These are phyloP conservation scores for Cephalotes varians DNA, from an alignment of 2,888 invertebrate genomes.

Conservation along the genomic window DNA sequence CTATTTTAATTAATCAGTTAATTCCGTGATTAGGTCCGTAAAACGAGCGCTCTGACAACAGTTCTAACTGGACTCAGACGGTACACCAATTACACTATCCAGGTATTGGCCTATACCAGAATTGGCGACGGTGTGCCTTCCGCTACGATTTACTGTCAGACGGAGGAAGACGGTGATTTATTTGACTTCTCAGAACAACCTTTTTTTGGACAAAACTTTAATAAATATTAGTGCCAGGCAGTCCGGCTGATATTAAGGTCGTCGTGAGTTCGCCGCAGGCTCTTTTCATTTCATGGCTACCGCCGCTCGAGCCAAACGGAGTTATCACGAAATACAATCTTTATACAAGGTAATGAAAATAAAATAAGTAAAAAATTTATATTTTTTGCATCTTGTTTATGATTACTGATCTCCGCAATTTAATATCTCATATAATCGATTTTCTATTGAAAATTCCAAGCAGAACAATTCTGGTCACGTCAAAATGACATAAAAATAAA, in stretches of 20 bases:
- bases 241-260: conserved; percentile 93
- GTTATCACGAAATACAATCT: conserved; percentile 91
- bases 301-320: conserved; percentile 92
- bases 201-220: background rate
- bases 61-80: conserved; percentile 91
- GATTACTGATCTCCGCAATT: background rate
- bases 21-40: conserved; percentile 84
- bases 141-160: conserved; percentile 90
- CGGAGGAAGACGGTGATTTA: conserved; percentile 91
- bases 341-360: conserved; percentile 87
- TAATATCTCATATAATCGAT: background rate
- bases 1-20: conserved; percentile 24
- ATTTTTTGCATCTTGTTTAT: background rate
- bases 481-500: too few relatives aligned
- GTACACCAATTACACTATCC: conserved; percentile 93
- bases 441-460: background rate
- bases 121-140: conserved; percentile 92
- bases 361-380: background rate
- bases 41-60: conserved; percentile 90
- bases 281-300: conserved; percentile 92
- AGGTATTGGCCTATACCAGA: conserved; percentile 92
- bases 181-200: background rate
- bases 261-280: conserved; percentile 91
- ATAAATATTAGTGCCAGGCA: conserved; percentile 89
- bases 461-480: too few relatives aligned